These are phyloP conservation scores for Drosophila tropicalis DNA, from an alignment of 1,140 invertebrate species.

Conservation along the genomic window DNA sequence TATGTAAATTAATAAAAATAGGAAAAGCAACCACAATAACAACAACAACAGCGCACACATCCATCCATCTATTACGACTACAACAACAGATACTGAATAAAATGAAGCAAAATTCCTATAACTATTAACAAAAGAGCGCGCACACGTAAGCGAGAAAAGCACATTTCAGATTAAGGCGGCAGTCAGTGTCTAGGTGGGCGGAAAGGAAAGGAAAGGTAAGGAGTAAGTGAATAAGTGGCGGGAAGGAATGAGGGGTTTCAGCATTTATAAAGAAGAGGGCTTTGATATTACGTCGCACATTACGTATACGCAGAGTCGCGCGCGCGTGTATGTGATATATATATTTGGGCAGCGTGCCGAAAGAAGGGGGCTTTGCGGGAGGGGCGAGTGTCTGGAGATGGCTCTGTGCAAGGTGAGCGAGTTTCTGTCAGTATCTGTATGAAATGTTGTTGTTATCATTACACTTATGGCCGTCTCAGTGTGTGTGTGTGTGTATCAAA, in stretches of 20 bases:
- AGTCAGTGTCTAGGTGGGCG: background rate
- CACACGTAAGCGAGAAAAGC: constrained; percentile 33
- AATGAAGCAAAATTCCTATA: constrained; percentile 59
- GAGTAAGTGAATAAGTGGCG: too few species aligned
- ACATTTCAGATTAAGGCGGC: constrained; percentile 27
- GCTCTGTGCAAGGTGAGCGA: constrained; percentile 71
- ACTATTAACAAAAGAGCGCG: constrained; percentile 18
- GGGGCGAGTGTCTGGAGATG: constrained; percentile 20
- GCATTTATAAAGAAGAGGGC: constrained; percentile 3
- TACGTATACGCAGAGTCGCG: constrained; percentile 54
- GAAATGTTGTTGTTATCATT: constrained; percentile 64
- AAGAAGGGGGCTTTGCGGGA: background rate
- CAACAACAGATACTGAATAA: constrained; percentile 37
- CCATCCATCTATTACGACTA: background rate
- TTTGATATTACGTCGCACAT: constrained; percentile 70
- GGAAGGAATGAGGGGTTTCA: background rate
- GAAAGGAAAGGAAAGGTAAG: background rate
- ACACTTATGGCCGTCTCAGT: constrained; percentile 48
- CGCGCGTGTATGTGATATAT: constrained; percentile 54
- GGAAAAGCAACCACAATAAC: constrained; percentile 43
- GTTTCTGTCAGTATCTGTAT: constrained; percentile 37
- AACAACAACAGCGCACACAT: constrained; percentile 26
- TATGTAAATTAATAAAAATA: constrained; percentile 68
- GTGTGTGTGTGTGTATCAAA: constrained; percentile 57
- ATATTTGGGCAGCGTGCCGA: constrained; percentile 19